These are phyloP conservation scores for Pogona vitticeps DNA, from an alignment of 2,113 vertebrate species.

Conservation along the genomic window DNA sequence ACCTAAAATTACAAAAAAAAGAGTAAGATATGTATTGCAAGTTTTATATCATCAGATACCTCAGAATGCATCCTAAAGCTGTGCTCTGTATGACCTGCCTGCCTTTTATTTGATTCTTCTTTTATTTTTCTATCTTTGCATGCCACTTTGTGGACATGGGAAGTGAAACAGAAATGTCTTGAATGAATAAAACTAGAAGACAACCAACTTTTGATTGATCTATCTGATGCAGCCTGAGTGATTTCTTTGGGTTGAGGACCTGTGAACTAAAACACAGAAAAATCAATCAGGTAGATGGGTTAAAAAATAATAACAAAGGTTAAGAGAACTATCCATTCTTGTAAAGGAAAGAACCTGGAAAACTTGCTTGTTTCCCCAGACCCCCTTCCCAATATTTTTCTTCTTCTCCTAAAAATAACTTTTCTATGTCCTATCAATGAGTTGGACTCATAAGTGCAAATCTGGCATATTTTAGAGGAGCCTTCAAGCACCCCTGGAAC, in stretches of 20 bases:
- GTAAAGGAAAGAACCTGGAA: not conserved
- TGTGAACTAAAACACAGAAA: no score
- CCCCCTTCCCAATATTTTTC: no score
- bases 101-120: not conserved
- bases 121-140: not conserved
- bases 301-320: no score
- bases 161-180: not conserved
- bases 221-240: not conserved
- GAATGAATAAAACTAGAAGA: not conserved
- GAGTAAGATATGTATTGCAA: not conserved
- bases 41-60: not conserved
- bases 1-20: not conserved
- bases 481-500: no score
- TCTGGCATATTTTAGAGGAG: no score
- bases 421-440: no score
- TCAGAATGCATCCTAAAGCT: not conserved
- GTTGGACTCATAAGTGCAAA: no score
- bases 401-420: no score
- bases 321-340: not conserved
- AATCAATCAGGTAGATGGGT: no score
- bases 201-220: not conserved
- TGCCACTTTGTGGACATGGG: not conserved
- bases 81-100: not conserved
- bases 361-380: not conserved
- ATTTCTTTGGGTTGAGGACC: no score